Conservation (phyloP, 1,140 invertebrate species). For the Drosophila kurseongensis region DNA sequence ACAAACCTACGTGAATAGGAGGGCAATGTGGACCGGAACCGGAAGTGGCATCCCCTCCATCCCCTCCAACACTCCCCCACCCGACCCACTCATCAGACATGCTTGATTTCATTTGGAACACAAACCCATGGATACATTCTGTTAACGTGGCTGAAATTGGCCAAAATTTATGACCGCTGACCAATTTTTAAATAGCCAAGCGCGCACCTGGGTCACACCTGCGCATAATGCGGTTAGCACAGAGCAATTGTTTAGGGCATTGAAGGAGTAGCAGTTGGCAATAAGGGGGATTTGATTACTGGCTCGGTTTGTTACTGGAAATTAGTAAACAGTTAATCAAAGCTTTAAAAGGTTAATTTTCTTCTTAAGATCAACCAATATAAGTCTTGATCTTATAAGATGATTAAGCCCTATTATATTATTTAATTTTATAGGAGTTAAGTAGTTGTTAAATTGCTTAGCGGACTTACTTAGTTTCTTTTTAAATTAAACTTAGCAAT, state of each 20-base stretch:
- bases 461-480: too few relatives aligned
- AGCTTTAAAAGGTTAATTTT: too few relatives aligned
- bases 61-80: too few relatives aligned
- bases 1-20: not conserved
- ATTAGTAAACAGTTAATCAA: too few relatives aligned
- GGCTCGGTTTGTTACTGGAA: not conserved
- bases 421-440: too few relatives aligned
- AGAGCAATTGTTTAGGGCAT: slow-evolving; percentile 25
- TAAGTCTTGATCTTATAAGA: too few relatives aligned
- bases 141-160: slow-evolving; percentile 28
- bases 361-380: not conserved
- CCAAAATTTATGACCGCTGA: slow-evolving; percentile 72
- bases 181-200: slow-evolving; percentile 79
- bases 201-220: slow-evolving; percentile 78
- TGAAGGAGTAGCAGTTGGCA: not conserved
- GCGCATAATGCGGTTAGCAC: slow-evolving; percentile 74
- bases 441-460: too few relatives aligned
- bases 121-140: slow-evolving; percentile 28
- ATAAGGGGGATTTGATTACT: not conserved
- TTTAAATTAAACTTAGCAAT: too few relatives aligned
- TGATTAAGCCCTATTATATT: too few relatives aligned
- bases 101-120: slow-evolving; percentile 53
- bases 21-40: slow-evolving; percentile 20
- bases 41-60: not conserved
- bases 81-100: slow-evolving; percentile 16